Base-by-base conservation (phyloP, 37 sponge, comb jelly and placozoan species). In the Ephydatia muelleri region DNA sequence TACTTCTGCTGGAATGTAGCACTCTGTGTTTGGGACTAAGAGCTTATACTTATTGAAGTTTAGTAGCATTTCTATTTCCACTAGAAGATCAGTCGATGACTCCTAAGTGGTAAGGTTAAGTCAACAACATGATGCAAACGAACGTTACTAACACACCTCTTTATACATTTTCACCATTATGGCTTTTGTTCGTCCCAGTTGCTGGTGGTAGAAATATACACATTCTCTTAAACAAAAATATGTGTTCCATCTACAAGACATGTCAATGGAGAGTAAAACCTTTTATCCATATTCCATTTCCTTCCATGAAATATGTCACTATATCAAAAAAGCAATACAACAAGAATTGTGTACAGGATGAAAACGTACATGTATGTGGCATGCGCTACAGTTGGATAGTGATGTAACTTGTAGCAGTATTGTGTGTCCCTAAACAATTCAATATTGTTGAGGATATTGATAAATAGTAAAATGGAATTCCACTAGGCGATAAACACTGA, bases 41-140 rank as follows among this genome's bases (percentile, higher is more conserved):
- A 57, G 57, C 57, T 57, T 57, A 57, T 57, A 57, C 57, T 57
- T 14, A 19, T 57, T 21, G 16, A 57, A 57, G 57, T 14, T 57
- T 57, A 57, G 57, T 57, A 57, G 57, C 57, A 57, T 57, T 57
- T 57, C 57, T 57, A 57, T 57, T 57, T 57, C 57, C 57, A 57
- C 57, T 57, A 57, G 57, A 57, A 57, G 57, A 57, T 57, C 57
- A 57, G 57, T 14, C 16, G 16, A 57, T 57, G 57, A 57, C 57
- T 57, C 57, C 57, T 57, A 14, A 57, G 57, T 57, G 57, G 57
- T 57, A 57, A 14, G 16, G 57, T 57, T 11, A 57, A 57, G 57
- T 57, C 57, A 57, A 57, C 57, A 57, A 57, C 6, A 57, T 21
- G 16, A 57, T 57, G 16, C 57, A 57, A 5, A 19, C 16, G 6